phyloP scores from a whole-genome alignment of 1,140 invertebrate species.

The Lineus longissimus region DNA sequence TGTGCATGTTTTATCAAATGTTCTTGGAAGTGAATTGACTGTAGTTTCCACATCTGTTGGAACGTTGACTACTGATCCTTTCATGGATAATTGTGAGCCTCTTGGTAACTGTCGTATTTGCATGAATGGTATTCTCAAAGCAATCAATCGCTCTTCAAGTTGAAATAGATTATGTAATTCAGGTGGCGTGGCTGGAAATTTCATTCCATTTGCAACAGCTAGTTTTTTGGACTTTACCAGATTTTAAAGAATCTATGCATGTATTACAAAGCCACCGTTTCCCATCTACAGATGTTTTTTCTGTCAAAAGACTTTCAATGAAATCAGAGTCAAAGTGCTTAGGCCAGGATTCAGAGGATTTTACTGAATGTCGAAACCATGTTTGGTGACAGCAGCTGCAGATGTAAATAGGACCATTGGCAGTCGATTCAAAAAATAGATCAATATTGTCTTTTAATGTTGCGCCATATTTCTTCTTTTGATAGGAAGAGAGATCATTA shows the following conservation, averaged over 20 bases:
- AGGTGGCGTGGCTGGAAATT: slow-evolving; percentile 17
- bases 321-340: background rate
- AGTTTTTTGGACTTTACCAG: slow-evolving; percentile 12
- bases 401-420: background rate
- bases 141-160: slow-evolving; percentile 21
- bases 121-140: slow-evolving; percentile 27
- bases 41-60: slow-evolving; percentile 22
- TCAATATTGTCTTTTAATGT: too few relatives aligned
- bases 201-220: slow-evolving; percentile 17
- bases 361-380: slow-evolving; percentile 19
- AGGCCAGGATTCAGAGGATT: background rate
- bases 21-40: slow-evolving; percentile 18
- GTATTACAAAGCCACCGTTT: slow-evolving; percentile 18
- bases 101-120: slow-evolving; percentile 21
- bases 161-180: slow-evolving; percentile 17
- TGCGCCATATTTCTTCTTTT: too few relatives aligned
- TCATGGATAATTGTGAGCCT: slow-evolving; percentile 17
- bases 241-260: slow-evolving; percentile 14
- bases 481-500: too few relatives aligned
- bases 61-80: slow-evolving; percentile 24
- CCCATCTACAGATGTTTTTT: slow-evolving; percentile 9
- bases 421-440: background rate
- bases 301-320: background rate
- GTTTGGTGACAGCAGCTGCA: slow-evolving; percentile 22
- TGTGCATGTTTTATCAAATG: slow-evolving; percentile 14